phyloP scores from a whole-genome alignment of 2,888 invertebrate genomes.

The Dasysyrphus tricinctus region DNA sequence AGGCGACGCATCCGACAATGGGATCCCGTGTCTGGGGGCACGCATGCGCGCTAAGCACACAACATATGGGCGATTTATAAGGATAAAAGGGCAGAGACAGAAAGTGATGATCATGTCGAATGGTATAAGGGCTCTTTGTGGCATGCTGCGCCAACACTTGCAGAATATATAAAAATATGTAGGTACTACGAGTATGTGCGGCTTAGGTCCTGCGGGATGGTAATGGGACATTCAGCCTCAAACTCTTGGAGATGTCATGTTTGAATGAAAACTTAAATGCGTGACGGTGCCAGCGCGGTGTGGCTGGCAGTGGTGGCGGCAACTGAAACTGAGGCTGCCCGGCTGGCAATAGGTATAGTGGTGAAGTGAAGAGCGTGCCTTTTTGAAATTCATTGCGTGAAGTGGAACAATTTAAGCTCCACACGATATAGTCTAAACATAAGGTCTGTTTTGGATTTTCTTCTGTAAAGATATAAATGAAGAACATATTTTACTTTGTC shows the following conservation, averaged over 20 bases:
- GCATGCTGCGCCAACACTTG: conserved; percentile 35
- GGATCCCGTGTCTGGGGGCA: conserved; percentile 66
- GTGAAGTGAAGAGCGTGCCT: conserved; percentile 28
- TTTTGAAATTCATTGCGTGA: conserved; percentile 43
- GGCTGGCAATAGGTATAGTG: not conserved
- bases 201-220: conserved; percentile 34
- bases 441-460: conserved; percentile 20
- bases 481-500: not conserved
- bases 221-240: conserved; percentile 38
- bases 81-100: conserved; percentile 58
- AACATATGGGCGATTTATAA: conserved; percentile 63
- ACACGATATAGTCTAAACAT: conserved; percentile 42
- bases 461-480: not conserved
- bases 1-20: conserved; percentile 60
- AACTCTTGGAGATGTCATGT: conserved; percentile 51
- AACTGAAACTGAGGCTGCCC: not conserved
- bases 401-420: conserved; percentile 40
- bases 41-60: conserved; percentile 67
- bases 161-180: not conserved
- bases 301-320: not conserved
- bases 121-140: conserved; percentile 16
- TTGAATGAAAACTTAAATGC: conserved; percentile 54
- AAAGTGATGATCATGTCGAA: conserved; percentile 45
- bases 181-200: not conserved
- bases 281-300: conserved; percentile 28